Percentiles rank a stretch among this genome's conserved stretches.
Evolutionary conservation across 2,888 invertebrate genomes (phyloP).

Genomic region (Drosophila merina): DNA sequence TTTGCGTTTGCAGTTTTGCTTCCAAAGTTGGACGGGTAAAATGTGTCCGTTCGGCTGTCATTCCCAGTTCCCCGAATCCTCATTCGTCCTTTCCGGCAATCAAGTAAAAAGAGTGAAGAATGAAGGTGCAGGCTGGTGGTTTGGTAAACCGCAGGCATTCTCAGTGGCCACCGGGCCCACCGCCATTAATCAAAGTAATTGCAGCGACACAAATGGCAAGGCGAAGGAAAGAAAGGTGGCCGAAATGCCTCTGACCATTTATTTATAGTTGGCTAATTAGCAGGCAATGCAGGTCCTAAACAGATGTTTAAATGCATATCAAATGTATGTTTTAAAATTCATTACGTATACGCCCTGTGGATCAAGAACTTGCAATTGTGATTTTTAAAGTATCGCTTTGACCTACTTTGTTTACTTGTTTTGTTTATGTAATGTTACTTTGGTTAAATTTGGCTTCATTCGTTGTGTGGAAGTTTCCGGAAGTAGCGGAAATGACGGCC

Average conservation of each 20-base stretch:
- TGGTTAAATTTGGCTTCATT: not conserved
- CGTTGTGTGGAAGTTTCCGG: not conserved
- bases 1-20: slow-evolving; percentile 73
- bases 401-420: not conserved
- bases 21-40: slow-evolving; percentile 49
- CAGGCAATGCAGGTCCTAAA: slow-evolving; percentile 3
- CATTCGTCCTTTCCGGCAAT: not conserved
- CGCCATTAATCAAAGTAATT: slow-evolving; percentile 81
- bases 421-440: slow-evolving; percentile 3
- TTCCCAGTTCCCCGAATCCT: slow-evolving; percentile 25
- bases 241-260: slow-evolving; percentile 5
- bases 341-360: not conserved
- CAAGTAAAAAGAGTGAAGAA: not conserved
- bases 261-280: slow-evolving; percentile 22
- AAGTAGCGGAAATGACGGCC: slow-evolving; percentile 1
- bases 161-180: slow-evolving; percentile 55
- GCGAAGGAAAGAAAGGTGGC: slow-evolving; percentile 7
- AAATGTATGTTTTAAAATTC: not conserved
- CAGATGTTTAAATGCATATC: not conserved
- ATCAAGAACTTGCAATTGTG: not conserved
- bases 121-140: not conserved
- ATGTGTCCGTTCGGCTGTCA: slow-evolving; percentile 49
- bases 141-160: slow-evolving; percentile 33
- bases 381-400: not conserved
- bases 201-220: slow-evolving; percentile 54